Evolutionary conservation across 2,113 vertebrate genomes (phyloP).

Genomic region (Telmatochromis sp.): DNA sequence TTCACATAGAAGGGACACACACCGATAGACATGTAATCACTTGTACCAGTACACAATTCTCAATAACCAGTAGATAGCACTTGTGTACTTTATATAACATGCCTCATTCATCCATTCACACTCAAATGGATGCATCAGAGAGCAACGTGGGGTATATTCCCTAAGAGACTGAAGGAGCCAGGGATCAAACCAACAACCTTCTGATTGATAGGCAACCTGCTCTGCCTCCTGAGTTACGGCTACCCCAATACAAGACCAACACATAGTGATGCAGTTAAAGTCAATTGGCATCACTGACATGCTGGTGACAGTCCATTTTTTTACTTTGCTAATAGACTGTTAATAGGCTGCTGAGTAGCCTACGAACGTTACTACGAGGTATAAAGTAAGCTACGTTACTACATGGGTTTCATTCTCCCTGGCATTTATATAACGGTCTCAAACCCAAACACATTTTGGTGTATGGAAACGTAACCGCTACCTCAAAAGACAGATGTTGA

Average conservation of each 20-base stretch:
- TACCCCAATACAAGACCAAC: background rate
- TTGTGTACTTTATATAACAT: background rate
- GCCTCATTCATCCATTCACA: background rate
- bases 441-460: background rate
- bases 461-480: no score
- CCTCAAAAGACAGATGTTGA: background rate
- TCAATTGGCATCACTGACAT: background rate
- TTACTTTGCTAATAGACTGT: background rate
- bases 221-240: background rate
- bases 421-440: background rate
- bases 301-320: rapidly evolving
- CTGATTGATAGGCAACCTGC: rapidly evolving
- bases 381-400: background rate
- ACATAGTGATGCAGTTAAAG: background rate
- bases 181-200: background rate
- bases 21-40: background rate
- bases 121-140: background rate
- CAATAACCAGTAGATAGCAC: background rate
- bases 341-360: background rate
- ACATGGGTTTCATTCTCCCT: background rate
- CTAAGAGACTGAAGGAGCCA: background rate
- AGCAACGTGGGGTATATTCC: rapidly evolving
- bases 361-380: background rate
- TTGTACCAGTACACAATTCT: background rate
- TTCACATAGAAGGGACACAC: background rate